Percentiles rank a stretch among this genome's conserved stretches.
These are phyloP conservation scores for Petrocephalus sullivani DNA, from an alignment of 2,797 vertebrate species.

Conservation along the genomic window DNA sequence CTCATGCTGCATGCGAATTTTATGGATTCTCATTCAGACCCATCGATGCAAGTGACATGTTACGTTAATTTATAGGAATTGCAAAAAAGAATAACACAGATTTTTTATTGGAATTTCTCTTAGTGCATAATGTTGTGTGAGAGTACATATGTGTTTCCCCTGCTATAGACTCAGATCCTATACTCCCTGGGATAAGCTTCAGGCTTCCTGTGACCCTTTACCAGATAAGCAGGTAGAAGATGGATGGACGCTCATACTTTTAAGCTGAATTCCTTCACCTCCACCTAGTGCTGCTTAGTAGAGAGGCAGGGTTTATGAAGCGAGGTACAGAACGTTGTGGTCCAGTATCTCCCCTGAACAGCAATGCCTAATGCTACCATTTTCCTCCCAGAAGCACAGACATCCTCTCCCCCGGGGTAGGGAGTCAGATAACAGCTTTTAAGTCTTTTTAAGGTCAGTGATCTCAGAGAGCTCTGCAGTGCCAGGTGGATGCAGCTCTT, in stretches of 20 bases:
- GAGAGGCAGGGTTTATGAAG: not conserved
- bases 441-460: constrained; percentile 6
- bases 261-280: not conserved
- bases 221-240: not conserved
- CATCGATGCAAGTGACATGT: not conserved
- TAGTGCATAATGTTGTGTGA: not conserved
- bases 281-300: not conserved
- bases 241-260: not conserved
- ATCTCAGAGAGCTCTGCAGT: not conserved
- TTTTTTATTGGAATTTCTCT: not conserved
- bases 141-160: not conserved
- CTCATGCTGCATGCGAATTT: not conserved
- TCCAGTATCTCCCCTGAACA: not conserved
- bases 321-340: not conserved
- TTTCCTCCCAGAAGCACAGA: not conserved
- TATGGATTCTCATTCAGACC: not conserved
- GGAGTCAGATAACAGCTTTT: not conserved
- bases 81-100: not conserved
- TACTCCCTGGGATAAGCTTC: not conserved
- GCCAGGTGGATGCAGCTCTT: not conserved
- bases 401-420: not conserved
- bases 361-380: not conserved
- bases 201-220: not conserved
- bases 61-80: not conserved
- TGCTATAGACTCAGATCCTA: not conserved